Base-by-base conservation (phyloP, 1,140 invertebrate genomes). In the Diabrotica virgifera region DNA sequence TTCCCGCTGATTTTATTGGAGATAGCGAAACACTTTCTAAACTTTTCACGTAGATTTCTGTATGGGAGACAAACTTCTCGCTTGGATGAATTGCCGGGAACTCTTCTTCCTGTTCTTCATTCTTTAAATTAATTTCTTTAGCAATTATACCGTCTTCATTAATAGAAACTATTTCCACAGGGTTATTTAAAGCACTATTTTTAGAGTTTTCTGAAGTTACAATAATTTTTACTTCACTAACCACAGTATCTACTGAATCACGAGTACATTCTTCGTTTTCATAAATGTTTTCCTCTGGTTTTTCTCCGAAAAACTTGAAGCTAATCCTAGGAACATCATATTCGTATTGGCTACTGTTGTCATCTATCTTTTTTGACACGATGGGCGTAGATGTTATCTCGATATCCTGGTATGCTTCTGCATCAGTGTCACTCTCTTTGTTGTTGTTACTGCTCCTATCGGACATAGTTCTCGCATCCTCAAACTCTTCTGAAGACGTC, bases 281-380 rank as follows among this genome's bases (percentile, higher is more conserved):
- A 46, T 69, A 68, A 12, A 66, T 52, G 38, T 66, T 67, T 52
- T 70, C 61, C 10, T 66, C 38, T 12, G n/a, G 65, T 35, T 53
- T 56, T 53, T 65, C 63, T 14, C 77, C 75, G 50, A 74, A 72
- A 63, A 79, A 78, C 24, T 74, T 76, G 60, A 79, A 79, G 59
- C 74, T 76, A 40, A 79, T 79, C 53, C 66, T 75, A 9, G 77
- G 77, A 5, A 79, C 76, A 60, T 79, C 77, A 63, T 75, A 77
- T 62, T 75, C 72, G 46, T 70, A 74, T 57, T 70, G 56, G 40
- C 61, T 65, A 53, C 69, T 75, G 13, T 70, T 69, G 51, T 68
- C 61, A 36, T 62, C 65, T 5, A 71, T 62, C 57, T 67, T 69
- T 37, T 56, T 63, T 9, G 63, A 67, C 40, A 52, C 51, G 5